Evolutionary conservation across 2,888 invertebrate species (phyloP).

Genomic region (Alitta virens): DNA sequence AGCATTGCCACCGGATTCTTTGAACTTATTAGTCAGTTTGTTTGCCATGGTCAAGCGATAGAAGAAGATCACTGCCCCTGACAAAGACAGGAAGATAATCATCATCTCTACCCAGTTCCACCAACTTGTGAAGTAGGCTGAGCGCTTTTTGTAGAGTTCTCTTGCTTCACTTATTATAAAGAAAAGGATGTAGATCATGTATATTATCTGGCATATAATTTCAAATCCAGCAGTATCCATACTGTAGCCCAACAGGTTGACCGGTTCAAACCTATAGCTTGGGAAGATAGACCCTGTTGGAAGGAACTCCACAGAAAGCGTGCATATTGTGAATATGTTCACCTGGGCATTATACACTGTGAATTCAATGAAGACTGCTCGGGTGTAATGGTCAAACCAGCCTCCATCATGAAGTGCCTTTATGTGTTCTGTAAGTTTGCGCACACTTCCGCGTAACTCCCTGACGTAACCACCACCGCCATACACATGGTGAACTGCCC

Average conservation of each 20-base stretch:
- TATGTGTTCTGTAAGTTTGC: slow-evolving; percentile 37
- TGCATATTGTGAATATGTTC: slow-evolving; percentile 51
- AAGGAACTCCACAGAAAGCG: slow-evolving; percentile 51
- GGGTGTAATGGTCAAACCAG: slow-evolving; percentile 60
- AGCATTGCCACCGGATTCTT: slow-evolving; percentile 51
- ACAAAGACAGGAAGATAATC: slow-evolving; percentile 49
- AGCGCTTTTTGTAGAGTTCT: slow-evolving; percentile 42
- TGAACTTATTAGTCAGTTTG: slow-evolving; percentile 55
- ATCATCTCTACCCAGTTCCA: slow-evolving; percentile 46
- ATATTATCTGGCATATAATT: slow-evolving; percentile 35
- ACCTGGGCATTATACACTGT: slow-evolving; percentile 59
- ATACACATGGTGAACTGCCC: slow-evolving; percentile 56
- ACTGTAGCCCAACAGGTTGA: slow-evolving; percentile 48
- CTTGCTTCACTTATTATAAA: slow-evolving; percentile 52
- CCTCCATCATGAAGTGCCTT: slow-evolving; percentile 46
- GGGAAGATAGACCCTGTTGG: slow-evolving; percentile 48
- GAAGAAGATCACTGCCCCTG: slow-evolving; percentile 50
- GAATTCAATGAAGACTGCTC: slow-evolving; percentile 62
- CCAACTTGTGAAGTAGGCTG: slow-evolving; percentile 47
- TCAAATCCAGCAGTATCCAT: slow-evolving; percentile 25
- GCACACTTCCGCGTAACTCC: slow-evolving; percentile 44
- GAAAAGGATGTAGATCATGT: slow-evolving; percentile 48
- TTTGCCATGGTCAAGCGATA: slow-evolving; percentile 47
- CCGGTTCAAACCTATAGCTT: slow-evolving; percentile 52
- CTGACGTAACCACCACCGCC: slow-evolving; percentile 60